Evolutionary conservation across 2,113 vertebrate genomes (phyloP).

Genomic region (Cephalopholis sonnerati): DNA sequence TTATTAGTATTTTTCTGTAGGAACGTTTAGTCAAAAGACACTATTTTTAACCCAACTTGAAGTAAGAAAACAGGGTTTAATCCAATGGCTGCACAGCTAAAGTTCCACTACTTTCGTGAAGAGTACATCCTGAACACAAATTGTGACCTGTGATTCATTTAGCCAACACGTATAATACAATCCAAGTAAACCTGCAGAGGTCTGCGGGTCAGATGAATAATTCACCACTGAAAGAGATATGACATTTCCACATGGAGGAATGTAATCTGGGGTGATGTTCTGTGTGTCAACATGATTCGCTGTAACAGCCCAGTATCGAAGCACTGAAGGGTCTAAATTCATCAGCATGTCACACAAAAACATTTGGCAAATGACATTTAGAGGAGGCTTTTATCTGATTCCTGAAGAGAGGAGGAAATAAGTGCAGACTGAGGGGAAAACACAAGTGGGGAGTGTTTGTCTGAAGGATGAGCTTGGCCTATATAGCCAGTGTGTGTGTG

Average conservation of each 20-base stretch:
- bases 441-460: conserved; percentile 3
- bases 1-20: background rate
- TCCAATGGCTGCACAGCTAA: background rate
- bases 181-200: conserved; percentile 27
- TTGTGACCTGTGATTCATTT: background rate
- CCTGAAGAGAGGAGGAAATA: conserved; percentile 23
- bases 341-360: conserved; percentile 17
- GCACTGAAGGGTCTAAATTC: conserved; percentile 8
- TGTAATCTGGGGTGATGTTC: conserved; percentile 32
- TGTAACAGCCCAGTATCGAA: conserved; percentile 1
- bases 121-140: background rate
- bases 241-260: conserved; percentile 38
- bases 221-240: conserved; percentile 41
- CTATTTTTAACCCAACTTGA: too few species aligned
- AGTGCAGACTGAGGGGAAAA: conserved; percentile 18
- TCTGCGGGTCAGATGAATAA: conserved; percentile 31
- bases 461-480: conserved; percentile 24
- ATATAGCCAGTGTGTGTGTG: background rate
- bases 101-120: background rate
- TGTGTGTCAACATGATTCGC: conserved; percentile 40
- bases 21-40: background rate
- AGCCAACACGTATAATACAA: background rate
- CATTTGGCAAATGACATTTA: conserved; percentile 37
- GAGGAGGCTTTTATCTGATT: conserved; percentile 48
- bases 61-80: too few species aligned